Percentiles rank a stretch among this genome's conserved stretches.
Conservation (phyloP, 2,113 vertebrate species). For the Macroglossus sobrinus region DNA sequence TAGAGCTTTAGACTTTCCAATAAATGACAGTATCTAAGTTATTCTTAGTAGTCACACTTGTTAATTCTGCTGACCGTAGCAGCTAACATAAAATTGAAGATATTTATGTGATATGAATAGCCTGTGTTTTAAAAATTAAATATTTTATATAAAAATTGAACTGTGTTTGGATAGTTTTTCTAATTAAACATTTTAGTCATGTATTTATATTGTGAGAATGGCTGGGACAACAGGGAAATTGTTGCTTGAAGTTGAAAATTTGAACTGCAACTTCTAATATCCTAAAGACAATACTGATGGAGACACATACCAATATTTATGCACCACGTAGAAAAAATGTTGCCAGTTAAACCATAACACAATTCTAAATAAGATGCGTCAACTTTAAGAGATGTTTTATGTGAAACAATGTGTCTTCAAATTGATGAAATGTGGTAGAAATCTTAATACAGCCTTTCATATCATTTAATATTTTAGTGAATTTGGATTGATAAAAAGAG, state of each 20-base stretch:
- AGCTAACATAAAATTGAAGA: constrained; percentile 68
- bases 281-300: neutral
- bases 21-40: constrained; percentile 74
- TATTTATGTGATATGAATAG: constrained; percentile 70
- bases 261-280: neutral
- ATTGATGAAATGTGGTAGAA: neutral
- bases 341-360: neutral
- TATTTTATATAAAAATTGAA: constrained; percentile 70
- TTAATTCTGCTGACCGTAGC: constrained; percentile 61
- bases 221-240: constrained; percentile 52
- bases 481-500: constrained; percentile 13
- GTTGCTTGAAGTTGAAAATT: constrained; percentile 43
- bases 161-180: constrained; percentile 62
- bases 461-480: neutral
- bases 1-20: constrained; percentile 62
- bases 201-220: constrained; percentile 53
- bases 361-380: neutral
- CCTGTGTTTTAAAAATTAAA: constrained; percentile 74
- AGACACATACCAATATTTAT: constrained; percentile 8
- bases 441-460: neutral
- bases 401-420: constrained; percentile 1
- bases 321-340: neutral
- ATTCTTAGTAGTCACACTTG: constrained; percentile 68
- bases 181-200: constrained; percentile 1
- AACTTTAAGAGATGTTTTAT: neutral